Percentiles rank a stretch among this genome's conserved stretches.
Evolutionary conservation across 2,888 invertebrate genomes (phyloP).

Genomic region (Coenonympha arcania): DNA sequence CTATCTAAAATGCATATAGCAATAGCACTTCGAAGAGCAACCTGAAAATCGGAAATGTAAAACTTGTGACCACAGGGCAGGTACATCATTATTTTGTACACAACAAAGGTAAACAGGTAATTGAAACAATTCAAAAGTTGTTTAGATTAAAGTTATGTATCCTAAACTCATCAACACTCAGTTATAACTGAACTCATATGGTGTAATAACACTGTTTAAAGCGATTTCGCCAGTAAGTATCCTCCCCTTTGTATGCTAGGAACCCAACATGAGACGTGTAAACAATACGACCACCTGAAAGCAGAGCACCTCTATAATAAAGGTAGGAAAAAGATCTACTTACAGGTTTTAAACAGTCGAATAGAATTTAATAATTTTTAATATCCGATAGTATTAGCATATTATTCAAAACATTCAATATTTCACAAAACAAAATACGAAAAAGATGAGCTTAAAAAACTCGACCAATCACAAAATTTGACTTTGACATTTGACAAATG

Average conservation of each 20-base stretch:
- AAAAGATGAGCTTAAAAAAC: conserved; percentile 46
- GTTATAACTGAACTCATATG: background rate
- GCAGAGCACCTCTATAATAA: conserved; percentile 15
- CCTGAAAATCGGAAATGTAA: too few relatives aligned
- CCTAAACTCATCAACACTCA: background rate
- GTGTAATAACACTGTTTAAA: conserved; percentile 6
- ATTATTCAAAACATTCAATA: conserved; percentile 56
- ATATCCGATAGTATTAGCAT: conserved; percentile 53
- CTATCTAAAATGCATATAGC: too few relatives aligned
- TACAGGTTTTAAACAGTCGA: conserved; percentile 43
- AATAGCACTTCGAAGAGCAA: too few relatives aligned
- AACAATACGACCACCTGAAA: conserved; percentile 48
- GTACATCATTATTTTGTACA: too few relatives aligned
- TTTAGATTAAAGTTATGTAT: too few relatives aligned
- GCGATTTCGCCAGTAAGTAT: conserved; percentile 36
- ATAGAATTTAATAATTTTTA: conserved; percentile 45
- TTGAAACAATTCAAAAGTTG: background rate
- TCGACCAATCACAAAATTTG: conserved; percentile 48
- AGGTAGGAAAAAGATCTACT: conserved; percentile 37
- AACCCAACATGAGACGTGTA: conserved; percentile 63
- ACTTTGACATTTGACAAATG: conserved; percentile 40
- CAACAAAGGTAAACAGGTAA: background rate
- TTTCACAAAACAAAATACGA: conserved; percentile 50
- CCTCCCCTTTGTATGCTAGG: conserved; percentile 68
- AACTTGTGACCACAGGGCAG: too few relatives aligned